Evolutionary conservation across 1,140 invertebrate genomes (phyloP), one percentile per base, ranked within the genome.

Genomic region (Brachionus asplanchnoidis): DNA sequence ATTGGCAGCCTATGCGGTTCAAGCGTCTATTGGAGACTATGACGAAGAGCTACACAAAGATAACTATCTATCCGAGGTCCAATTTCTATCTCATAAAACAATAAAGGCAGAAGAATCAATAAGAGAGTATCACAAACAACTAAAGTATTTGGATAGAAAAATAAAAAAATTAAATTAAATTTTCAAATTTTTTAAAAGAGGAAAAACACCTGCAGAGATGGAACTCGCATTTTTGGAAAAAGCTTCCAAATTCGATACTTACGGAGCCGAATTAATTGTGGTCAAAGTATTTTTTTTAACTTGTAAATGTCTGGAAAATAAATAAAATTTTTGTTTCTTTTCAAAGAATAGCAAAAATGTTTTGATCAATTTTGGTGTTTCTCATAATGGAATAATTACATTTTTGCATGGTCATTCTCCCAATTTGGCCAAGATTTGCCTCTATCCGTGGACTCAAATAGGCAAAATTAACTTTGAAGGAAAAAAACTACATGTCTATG

Each of bases 381-480:
- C 79, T 40, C 79, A 82, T 14, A 82, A 68, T 68, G 79, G 79
- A 44, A 36, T 82, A 66, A 82, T 82, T 12, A 82, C 79, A 36
- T 82, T 82, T 65, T 26, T 82, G 8, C 53, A 82, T 26, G 79
- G 79, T 14, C 79, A 82, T 65, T 20, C 65, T 40, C 53, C 23
- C 8, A 68, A 82, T 46, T 42, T 82, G 32, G 53, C 79, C 23
- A 82, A 82, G 14, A 65, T 82, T 12, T 32, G 79, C 23, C 40
- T 82, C 4, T 82, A 82, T 82, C 79, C 79, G 11, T 82, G 79
- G 79, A 82, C 79, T 17, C 53, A 82, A 26, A 82, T 82, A 9
- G 79, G 79, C 8, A 82, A 82, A 82, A 82, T 82, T 12, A 65
- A 53, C 12, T 82, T 65, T 12, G 53, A 82, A 60, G 53, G 79